A percentile compares a stretch with the other conserved stretches of the same genome.
phyloP scores from a whole-genome alignment of 2,888 invertebrate genomes.

The Rhyacophila evoluta region DNA sequence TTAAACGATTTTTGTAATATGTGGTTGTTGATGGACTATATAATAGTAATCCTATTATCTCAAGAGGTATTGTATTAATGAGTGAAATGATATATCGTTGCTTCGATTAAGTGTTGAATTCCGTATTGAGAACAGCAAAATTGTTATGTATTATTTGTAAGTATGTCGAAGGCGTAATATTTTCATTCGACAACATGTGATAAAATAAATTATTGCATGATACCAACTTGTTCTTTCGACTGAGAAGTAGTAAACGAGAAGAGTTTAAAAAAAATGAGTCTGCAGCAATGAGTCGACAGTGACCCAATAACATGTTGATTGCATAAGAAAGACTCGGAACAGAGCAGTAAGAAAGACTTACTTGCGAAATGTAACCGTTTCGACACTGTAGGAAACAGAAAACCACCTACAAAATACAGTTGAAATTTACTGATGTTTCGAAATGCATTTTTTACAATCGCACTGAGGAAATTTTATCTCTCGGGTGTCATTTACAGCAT shows the following conservation, averaged over 20 bases:
- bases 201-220: not conserved
- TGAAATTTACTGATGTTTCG: not conserved
- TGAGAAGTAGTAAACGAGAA: not conserved
- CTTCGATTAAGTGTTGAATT: not conserved
- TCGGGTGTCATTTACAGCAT: not conserved
- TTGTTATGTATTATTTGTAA: not conserved
- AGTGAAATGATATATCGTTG: not conserved
- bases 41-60: no score
- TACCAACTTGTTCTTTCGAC: not conserved
- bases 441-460: not conserved
- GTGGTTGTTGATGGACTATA: no score
- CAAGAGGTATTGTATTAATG: no score
- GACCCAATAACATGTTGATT: not conserved
- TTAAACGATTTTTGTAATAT: no score
- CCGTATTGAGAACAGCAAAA: not conserved
- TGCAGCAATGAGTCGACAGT: slow-evolving; percentile 1
- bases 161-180: not conserved
- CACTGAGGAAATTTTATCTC: not conserved
- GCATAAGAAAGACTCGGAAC: not conserved
- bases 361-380: not conserved
- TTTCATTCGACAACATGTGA: not conserved
- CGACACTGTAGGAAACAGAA: not conserved
- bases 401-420: not conserved
- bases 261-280: not conserved
- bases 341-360: not conserved